phyloP scores from a whole-genome alignment of 2,888 invertebrate species.

The Pteria penguin region DNA sequence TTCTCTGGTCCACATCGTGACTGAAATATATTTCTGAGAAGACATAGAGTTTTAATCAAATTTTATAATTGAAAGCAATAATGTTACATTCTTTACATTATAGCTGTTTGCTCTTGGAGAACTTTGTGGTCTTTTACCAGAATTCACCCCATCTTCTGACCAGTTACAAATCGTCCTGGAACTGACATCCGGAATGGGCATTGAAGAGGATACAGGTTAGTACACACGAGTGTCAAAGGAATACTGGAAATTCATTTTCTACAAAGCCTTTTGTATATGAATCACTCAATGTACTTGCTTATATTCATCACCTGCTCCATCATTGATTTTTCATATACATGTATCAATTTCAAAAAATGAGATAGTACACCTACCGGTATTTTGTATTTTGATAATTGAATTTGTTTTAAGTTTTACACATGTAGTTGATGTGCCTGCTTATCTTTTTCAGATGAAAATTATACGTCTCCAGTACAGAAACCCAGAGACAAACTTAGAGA shows the following conservation, averaged over 20 bases:
- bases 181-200: constrained; percentile 91
- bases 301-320: no score
- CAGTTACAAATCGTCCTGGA: constrained; percentile 94
- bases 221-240: no score
- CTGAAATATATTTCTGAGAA: no score
- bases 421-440: neutral
- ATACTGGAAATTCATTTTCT: no score
- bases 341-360: no score
- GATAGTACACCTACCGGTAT: neutral
- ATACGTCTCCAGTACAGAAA: constrained; percentile 71
- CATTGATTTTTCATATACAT: no score
- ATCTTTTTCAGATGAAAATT: neutral
- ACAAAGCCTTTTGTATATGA: no score
- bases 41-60: no score
- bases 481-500: constrained; percentile 93
- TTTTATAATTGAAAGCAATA: neutral
- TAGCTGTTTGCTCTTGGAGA: constrained; percentile 91
- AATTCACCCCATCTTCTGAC: constrained; percentile 86
- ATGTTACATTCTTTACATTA: constrained; percentile 56
- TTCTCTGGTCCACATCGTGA: no score
- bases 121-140: constrained; percentile 92
- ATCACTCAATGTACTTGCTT: no score
- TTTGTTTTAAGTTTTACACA: neutral
- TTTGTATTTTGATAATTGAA: neutral
- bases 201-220: constrained; percentile 49